Conservation (phyloP, 2,113 vertebrate genomes). For the Brevimyrus niger region DNA sequence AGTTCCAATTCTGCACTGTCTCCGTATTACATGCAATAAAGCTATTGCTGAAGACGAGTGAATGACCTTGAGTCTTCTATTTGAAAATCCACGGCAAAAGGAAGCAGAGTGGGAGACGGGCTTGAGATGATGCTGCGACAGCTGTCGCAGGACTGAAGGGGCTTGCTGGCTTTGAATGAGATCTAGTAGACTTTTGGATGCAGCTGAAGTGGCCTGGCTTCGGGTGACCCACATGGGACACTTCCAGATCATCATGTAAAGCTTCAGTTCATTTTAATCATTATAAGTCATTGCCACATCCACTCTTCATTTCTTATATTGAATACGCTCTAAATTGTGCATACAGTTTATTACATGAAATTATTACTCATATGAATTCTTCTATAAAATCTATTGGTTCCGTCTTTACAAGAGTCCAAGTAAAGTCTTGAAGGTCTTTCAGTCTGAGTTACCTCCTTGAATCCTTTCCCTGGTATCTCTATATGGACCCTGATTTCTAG, state of each 20-base stretch:
- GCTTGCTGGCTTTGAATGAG: not conserved
- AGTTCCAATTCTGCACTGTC: not conserved
- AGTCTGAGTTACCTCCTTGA: not conserved
- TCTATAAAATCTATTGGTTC: not conserved
- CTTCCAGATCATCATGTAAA: not conserved
- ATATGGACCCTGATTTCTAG: not conserved
- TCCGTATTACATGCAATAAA: not conserved
- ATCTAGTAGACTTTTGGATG: not conserved
- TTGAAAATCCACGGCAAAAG: not conserved
- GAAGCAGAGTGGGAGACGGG: not conserved
- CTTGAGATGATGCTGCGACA: not conserved
- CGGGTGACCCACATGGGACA: not conserved
- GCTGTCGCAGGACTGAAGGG: not conserved
- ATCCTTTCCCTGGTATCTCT: not conserved
- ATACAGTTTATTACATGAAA: not conserved
- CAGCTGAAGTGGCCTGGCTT: not conserved
- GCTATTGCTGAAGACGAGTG: not conserved
- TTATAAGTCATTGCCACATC: not conserved
- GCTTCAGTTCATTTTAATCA: not conserved
- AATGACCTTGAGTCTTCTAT: not conserved
- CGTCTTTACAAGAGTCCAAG: not conserved
- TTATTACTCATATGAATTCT: not conserved
- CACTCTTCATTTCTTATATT: not conserved
- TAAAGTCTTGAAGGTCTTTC: not conserved
- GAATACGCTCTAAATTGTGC: not conserved